phyloP scores from a whole-genome alignment of 2,113 vertebrate genomes.

The Tyto alba region DNA sequence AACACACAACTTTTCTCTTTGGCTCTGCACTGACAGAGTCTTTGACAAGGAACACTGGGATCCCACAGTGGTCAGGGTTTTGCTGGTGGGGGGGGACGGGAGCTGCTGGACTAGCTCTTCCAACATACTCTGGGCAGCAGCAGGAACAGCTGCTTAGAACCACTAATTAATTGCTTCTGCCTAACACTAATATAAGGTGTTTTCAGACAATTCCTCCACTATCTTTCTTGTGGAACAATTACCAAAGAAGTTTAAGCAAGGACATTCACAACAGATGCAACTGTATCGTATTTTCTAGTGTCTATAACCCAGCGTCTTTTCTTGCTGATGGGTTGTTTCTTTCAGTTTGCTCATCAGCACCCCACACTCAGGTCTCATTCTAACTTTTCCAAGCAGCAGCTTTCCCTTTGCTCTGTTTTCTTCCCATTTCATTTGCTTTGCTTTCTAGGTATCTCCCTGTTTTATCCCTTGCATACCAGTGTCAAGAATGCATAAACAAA shows the following conservation, averaged over 20 bases:
- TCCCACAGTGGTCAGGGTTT: background rate
- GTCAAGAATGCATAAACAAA: background rate
- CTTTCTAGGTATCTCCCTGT: background rate
- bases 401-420: background rate
- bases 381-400: background rate
- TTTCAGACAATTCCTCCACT: background rate
- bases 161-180: background rate
- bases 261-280: background rate
- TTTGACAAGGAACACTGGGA: background rate
- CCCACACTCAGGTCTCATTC: background rate
- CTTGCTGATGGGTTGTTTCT: background rate
- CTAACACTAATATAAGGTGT: background rate
- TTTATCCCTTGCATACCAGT: background rate
- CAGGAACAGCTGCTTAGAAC: background rate
- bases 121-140: background rate
- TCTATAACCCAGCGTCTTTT: background rate
- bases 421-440: background rate
- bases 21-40: background rate
- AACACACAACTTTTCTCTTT: background rate
- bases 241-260: background rate
- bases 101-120: background rate
- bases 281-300: background rate
- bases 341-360: background rate
- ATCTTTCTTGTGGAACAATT: background rate
- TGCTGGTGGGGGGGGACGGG: background rate